A percentile compares a stretch with the other conserved stretches of the same genome.
phyloP scores from a whole-genome alignment of 2,113 vertebrate genomes.

The Corythaeola cristata region DNA sequence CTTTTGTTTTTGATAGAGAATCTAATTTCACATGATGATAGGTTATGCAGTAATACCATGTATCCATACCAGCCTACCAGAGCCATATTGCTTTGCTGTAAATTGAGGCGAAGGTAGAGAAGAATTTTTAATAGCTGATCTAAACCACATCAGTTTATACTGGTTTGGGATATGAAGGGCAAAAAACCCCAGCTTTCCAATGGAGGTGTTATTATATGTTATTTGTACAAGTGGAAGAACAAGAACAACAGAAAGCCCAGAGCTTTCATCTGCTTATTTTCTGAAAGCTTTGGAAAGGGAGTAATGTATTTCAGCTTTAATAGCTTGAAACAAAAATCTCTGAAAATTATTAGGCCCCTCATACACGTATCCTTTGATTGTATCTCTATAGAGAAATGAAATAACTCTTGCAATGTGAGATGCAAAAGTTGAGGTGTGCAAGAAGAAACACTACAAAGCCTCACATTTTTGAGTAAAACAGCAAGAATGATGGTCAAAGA shows the following conservation, averaged over 20 bases:
- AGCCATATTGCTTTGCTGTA: slow-evolving; percentile 13
- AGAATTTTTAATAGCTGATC: slow-evolving; percentile 71
- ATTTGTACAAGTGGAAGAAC: slow-evolving; percentile 84
- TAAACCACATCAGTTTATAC: slow-evolving; percentile 79
- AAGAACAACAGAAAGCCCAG: slow-evolving; percentile 77
- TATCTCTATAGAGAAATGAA: slow-evolving; percentile 53
- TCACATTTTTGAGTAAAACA: not conserved
- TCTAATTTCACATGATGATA: slow-evolving; percentile 74
- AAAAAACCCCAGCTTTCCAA: slow-evolving; percentile 70
- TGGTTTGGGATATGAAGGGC: slow-evolving; percentile 82
- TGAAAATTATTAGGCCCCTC: slow-evolving; percentile 68
- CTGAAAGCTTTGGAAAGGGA: slow-evolving; percentile 84
- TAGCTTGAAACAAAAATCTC: slow-evolving; percentile 77
- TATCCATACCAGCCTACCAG: slow-evolving; percentile 14
- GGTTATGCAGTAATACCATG: slow-evolving; percentile 58
- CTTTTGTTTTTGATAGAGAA: slow-evolving; percentile 77
- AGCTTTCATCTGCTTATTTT: slow-evolving; percentile 84
- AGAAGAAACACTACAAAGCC: slow-evolving; percentile 37
- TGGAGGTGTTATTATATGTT: slow-evolving; percentile 85
- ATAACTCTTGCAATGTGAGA: not conserved
- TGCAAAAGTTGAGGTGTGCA: not conserved
- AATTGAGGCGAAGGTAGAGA: slow-evolving; percentile 57
- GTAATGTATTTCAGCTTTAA: slow-evolving; percentile 76
- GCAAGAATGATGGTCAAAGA: not conserved
- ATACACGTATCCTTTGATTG: slow-evolving; percentile 70